Evolutionary conservation across 2,797 vertebrate genomes (phyloP).

Genomic region (Anguilla megastoma): DNA sequence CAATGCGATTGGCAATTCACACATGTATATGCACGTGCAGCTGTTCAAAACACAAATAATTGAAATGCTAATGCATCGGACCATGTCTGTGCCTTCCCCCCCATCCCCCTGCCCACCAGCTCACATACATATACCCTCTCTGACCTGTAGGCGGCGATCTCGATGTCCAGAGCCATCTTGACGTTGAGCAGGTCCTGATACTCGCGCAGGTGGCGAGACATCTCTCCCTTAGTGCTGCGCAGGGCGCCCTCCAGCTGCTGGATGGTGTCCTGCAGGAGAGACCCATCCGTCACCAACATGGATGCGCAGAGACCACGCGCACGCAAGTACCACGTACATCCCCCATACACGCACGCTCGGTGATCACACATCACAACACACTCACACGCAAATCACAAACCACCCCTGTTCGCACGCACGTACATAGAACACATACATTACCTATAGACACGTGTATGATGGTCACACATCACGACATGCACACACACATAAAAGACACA

Average conservation of each 20-base stretch:
- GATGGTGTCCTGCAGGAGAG: slow-evolving; percentile 67
- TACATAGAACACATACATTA: background rate
- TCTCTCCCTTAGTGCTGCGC: slow-evolving; percentile 76
- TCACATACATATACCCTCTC: slow-evolving; percentile 4
- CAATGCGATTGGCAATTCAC: background rate
- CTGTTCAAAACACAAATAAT: background rate
- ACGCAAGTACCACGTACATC: background rate
- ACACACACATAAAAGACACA: too few relatives aligned
- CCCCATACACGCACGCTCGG: background rate
- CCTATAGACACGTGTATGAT: too few relatives aligned
- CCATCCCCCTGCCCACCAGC: background rate
- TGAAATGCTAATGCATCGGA: background rate
- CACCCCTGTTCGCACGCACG: background rate
- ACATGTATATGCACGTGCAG: background rate
- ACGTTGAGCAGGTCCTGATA: slow-evolving; percentile 82
- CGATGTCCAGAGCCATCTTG: slow-evolving; percentile 83
- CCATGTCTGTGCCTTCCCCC: background rate
- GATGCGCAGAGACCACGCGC: slow-evolving; percentile 17
- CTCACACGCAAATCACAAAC: background rate
- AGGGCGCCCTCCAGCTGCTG: slow-evolving; percentile 74
- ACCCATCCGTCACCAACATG: background rate
- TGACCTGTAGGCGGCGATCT: slow-evolving; percentile 81
- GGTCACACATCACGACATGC: background rate
- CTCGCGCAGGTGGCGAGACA: slow-evolving; percentile 79
- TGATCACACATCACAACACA: too few relatives aligned